These are phyloP conservation scores for Cyclura pinguis DNA, from an alignment of 2,797 vertebrate genomes.

Conservation along the genomic window DNA sequence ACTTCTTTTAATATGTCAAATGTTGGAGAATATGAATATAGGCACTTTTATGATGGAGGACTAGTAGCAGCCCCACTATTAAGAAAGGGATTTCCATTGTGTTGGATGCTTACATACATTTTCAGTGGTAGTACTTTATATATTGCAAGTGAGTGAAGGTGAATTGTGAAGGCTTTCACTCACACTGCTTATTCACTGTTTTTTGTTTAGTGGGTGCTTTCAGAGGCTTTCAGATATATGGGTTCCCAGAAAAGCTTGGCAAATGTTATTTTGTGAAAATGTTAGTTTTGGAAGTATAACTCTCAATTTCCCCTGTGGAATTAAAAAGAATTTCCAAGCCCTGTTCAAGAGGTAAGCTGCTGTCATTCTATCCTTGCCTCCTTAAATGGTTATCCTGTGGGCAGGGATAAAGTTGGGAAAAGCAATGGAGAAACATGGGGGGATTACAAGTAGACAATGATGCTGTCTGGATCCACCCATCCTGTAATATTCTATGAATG, in stretches of 20 bases:
- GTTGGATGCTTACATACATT: not conserved
- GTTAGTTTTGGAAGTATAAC: not conserved
- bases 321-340: no score
- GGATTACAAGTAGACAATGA: not conserved
- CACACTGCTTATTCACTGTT: not conserved
- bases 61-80: not conserved
- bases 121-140: not conserved
- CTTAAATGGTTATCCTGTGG: not conserved
- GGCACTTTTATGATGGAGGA: not conserved
- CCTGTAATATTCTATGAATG: not conserved
- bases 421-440: not conserved
- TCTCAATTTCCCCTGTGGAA: no score
- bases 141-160: not conserved
- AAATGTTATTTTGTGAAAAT: not conserved
- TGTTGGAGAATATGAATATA: not conserved
- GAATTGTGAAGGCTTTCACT: not conserved
- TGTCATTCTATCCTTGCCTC: not conserved
- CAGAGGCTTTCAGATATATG: not conserved
- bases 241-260: not conserved
- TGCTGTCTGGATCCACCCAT: not conserved
- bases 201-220: not conserved
- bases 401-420: not conserved
- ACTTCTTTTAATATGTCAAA: not conserved
- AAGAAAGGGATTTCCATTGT: not conserved
- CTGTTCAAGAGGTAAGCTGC: no score